These are phyloP conservation scores for Hippocampus comes DNA, from an alignment of 2,113 vertebrate genomes.

Conservation along the genomic window DNA sequence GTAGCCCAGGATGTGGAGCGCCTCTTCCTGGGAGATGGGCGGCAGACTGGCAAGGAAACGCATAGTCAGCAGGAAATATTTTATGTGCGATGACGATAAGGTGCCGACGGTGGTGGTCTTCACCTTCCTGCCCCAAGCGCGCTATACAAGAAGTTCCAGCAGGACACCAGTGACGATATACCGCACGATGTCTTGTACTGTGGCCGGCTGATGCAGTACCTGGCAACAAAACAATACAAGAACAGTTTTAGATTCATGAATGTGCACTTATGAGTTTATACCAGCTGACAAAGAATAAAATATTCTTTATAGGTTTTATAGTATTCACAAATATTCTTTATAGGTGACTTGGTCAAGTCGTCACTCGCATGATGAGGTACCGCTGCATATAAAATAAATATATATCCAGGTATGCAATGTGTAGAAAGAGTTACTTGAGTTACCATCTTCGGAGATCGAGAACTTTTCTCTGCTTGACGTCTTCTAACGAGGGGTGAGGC, in stretches of 20 bases:
- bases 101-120: not conserved
- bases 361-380: no score
- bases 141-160: slow-evolving; percentile 98
- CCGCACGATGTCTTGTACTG: slow-evolving; percentile 99
- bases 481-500: slow-evolving; percentile 79
- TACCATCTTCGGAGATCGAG: slow-evolving; percentile 95
- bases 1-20: slow-evolving; percentile 92
- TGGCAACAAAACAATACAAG: slow-evolving; percentile 40
- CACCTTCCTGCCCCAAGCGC: slow-evolving; percentile 92
- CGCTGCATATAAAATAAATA: no score
- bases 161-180: slow-evolving; percentile 93
- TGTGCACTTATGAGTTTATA: no score
- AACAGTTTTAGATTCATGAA: no score
- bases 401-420: not conserved
- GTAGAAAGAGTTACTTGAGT: slow-evolving; percentile 1
- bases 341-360: no score
- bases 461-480: slow-evolving; percentile 93
- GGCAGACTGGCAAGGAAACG: slow-evolving; percentile 75
- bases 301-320: no score
- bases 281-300: no score
- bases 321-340: no score
- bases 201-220: slow-evolving; percentile 97
- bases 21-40: slow-evolving; percentile 95
- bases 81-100: not conserved
- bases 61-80: not conserved